Percentiles rank a stretch among this genome's conserved stretches.
phyloP scores from a whole-genome alignment of 2,797 vertebrate species.

The Eidolon dupreanum region DNA sequence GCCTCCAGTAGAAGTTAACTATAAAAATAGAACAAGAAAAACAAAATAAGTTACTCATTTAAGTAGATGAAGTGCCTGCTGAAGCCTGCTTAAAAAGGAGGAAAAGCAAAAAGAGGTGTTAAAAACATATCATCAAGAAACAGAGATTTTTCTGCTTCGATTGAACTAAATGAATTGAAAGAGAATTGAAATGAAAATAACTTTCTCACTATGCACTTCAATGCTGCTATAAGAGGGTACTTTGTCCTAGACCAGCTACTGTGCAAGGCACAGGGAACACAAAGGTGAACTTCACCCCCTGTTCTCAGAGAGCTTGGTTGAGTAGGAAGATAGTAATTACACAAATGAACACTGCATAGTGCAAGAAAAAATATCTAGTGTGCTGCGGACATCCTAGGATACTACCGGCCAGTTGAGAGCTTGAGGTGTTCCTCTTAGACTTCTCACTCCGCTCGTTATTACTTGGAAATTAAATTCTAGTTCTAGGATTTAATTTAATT shows the following conservation, averaged over 20 bases:
- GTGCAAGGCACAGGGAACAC: background rate
- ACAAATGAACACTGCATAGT: accelerated
- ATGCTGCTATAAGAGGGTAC: background rate
- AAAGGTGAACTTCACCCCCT: background rate
- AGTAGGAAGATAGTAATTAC: background rate
- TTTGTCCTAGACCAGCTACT: background rate
- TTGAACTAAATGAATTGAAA: background rate
- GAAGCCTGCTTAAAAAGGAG: background rate
- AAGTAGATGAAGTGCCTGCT: background rate
- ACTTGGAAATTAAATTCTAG: background rate
- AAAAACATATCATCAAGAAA: background rate
- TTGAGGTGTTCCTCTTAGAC: background rate
- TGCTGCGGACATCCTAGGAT: background rate
- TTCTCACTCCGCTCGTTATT: background rate
- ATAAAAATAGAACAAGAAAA: background rate
- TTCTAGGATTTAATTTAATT: conserved; percentile 20
- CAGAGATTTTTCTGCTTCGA: background rate
- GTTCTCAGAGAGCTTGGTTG: background rate
- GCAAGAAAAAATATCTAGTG: background rate
- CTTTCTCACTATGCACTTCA: background rate
- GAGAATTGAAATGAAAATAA: background rate
- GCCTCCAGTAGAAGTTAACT: background rate
- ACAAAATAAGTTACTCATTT: background rate
- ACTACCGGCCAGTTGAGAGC: background rate
- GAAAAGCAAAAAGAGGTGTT: background rate